phyloP scores from a whole-genome alignment of 1,140 invertebrate species.

The Galleria mellonella region DNA sequence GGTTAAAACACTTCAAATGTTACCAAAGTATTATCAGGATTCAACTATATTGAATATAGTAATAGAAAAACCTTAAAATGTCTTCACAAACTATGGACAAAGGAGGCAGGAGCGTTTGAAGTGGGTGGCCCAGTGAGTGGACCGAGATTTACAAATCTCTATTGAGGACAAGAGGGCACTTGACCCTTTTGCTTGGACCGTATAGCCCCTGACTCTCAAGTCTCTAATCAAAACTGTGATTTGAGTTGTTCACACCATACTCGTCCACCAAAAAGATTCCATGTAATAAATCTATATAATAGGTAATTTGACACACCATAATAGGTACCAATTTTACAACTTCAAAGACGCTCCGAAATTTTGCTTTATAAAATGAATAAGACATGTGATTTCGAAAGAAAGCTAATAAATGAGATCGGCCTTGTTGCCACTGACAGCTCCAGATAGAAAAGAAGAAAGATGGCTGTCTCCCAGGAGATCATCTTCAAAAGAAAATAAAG shows the following conservation, averaged over 20 bases:
- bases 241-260: conserved; percentile 3
- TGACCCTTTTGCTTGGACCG: conserved; percentile 33
- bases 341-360: too few species aligned
- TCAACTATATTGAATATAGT: conserved; percentile 3
- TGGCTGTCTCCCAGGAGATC: conserved; percentile 26
- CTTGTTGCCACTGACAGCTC: conserved; percentile 34
- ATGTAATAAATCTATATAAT: too few species aligned
- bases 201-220: conserved; percentile 11
- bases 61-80: conserved; percentile 6
- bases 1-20: too few species aligned
- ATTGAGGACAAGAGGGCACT: conserved; percentile 41
- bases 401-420: conserved; percentile 30
- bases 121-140: conserved; percentile 28
- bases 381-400: conserved; percentile 5
- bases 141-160: conserved; percentile 49
- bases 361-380: too few species aligned
- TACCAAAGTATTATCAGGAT: too few species aligned
- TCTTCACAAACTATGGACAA: conserved; percentile 11
- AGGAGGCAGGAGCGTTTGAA: conserved; percentile 25
- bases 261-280: too few species aligned
- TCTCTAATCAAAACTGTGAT: conserved; percentile 16
- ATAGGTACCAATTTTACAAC: too few species aligned
- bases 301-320: too few species aligned
- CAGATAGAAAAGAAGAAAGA: conserved; percentile 37
- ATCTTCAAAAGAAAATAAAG: conserved; percentile 8